Base-by-base conservation (phyloP, 2,113 vertebrate genomes). In the Heterotis niloticus region DNA sequence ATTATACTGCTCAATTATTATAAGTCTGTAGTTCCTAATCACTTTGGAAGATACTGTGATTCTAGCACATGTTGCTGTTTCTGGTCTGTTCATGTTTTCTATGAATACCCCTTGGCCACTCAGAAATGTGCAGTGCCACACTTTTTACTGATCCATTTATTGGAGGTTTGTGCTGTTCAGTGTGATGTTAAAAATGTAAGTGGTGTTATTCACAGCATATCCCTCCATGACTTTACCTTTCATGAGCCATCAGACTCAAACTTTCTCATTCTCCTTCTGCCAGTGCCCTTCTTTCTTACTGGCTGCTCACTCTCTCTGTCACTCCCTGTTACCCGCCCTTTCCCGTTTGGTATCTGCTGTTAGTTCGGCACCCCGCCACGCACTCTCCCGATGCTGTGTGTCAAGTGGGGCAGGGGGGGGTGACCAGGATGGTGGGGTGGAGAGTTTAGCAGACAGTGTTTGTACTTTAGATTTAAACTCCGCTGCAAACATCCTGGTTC, bases 401-500 rank as follows among this genome's bases (percentile, higher is more conserved):
- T 34, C 65, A 20, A 29, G 13, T 44, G 34, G 34, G 34, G 34
- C n/a, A 10, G 23, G 7, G 13, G 20, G 13, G 28, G 18, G 26
- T 20, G 24, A 17, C 73, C 79, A 12, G 71, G 68, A n/a, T 18
- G 13, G 24, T 54, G 11, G 64, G 28, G 18, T 64, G 16, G 54
- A 67, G 26, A 29, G 44, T 76, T 69, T 52, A 20, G 18, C 34
- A 24, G 67, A 23, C 59, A 66, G 44, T 67, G 65, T 67, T 59
- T 73, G 77, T 77, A n/a, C 75, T 82, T 79, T 79, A 75, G 70
- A 68, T 83, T 76, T 78, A 72, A 71, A 66, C 75, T 74, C 66
- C 70, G 51, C 57, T 68, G 81, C 83, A 88, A 85, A 88, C 85
- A 84, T 86, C 84, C 83, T 85, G 85, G 78, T 85, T 12, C 44